A percentile compares a stretch with the other conserved stretches of the same genome.
These are phyloP conservation scores for Hippolais icterina DNA, from an alignment of 2,113 vertebrate species.

Conservation along the genomic window DNA sequence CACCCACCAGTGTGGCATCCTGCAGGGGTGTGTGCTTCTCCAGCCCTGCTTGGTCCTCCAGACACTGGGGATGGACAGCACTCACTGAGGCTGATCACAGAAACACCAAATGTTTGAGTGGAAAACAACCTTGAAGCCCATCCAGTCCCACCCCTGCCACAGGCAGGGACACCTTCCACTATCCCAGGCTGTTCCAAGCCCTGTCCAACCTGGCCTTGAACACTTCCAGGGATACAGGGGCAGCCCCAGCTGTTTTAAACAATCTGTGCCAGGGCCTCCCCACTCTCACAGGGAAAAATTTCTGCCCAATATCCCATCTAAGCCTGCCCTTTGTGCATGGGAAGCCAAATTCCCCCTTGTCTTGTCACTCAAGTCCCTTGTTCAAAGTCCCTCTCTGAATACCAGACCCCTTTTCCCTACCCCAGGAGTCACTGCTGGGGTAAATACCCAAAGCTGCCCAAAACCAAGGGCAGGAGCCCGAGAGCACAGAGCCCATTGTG, in stretches of 20 bases:
- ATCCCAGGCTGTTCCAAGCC: accelerated
- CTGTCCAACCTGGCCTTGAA: accelerated
- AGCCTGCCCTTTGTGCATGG: not conserved
- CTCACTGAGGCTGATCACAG: accelerated
- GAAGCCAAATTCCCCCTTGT: not conserved
- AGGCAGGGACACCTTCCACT: not conserved
- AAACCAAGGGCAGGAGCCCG: not conserved
- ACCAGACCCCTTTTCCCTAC: not conserved
- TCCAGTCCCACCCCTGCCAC: not conserved
- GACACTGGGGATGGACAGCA: accelerated
- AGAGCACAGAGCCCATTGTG: accelerated
- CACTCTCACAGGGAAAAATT: not conserved
- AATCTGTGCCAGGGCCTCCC: not conserved
- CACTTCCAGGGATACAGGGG: not conserved
- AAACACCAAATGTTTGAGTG: not conserved
- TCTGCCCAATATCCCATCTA: not conserved
- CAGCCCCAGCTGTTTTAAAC: not conserved
- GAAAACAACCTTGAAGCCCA: not conserved
- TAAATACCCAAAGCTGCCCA: not conserved
- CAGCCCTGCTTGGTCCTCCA: accelerated
- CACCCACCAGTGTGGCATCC: accelerated
- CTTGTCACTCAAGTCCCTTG: not conserved
- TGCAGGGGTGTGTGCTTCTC: not conserved
- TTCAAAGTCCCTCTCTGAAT: not conserved
- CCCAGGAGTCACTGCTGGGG: not conserved